Evolutionary conservation across 2,797 vertebrate species (phyloP), one percentile per base, ranked within the genome.

Genomic region (Pangasius krempfi): DNA sequence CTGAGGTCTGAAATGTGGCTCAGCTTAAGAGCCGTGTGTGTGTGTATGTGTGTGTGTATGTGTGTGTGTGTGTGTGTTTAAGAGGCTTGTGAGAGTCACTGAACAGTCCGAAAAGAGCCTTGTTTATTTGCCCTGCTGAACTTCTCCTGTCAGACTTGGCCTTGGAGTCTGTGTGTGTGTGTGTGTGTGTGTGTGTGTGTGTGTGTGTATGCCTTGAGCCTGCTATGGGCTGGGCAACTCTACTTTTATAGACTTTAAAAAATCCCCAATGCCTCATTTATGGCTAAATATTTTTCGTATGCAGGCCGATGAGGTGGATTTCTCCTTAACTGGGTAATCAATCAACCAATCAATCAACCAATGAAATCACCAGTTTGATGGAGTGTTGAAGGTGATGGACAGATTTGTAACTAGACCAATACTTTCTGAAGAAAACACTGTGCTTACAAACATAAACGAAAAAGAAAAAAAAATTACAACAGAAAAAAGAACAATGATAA

Each of bases 61-160:
- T 83, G 80, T 64, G 80, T 47, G 80, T 83, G 60, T 83, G 81
- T 84, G 81, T 84, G 60, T 66, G 64, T 86, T 68, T 86, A 54
- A 89, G 84, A 66, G 85, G 66, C 68, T 78, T 76, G 33, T 62
- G 72, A 86, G 86, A 87, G 86, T 87, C 86, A 79, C 72, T 78
- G 8, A 50, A n/a, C 80, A 75, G 58, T 76, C 40, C 33, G 22
- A 85, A 66, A 47, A 84, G 80, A 68, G 60, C 20, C 27, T 27
- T 89, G 89, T 87, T 89, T 87, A 85, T 87, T 85, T 89, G 89
- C 89, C 86, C 86, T 85, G 60, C 60, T 89, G 86, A 89, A 84
- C 89, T 87, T 78, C 73, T 83, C 84, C 84, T 84, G 88, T 86
- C 44, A 80, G 68, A 82, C 82, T 88, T 27, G 68, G 87, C 60